Conservation (phyloP, 2,113 vertebrate species). For the Pseudonaja textilis region DNA sequence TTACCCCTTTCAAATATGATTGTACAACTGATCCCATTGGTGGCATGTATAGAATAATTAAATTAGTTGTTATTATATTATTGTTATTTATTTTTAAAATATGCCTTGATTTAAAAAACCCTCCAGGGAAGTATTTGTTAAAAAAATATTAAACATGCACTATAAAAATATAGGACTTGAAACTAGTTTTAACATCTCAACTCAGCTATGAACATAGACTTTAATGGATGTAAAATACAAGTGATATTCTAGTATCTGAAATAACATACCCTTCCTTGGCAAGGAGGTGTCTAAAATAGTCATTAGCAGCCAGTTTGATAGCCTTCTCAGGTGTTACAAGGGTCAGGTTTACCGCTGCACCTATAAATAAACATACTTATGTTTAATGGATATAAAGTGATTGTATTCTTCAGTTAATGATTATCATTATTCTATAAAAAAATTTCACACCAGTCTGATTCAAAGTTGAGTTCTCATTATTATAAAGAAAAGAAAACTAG, state of each 20-base stretch:
- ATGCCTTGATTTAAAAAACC: not conserved
- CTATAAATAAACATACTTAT: conserved; percentile 58
- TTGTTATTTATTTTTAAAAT: not conserved
- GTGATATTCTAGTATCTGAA: conserved; percentile 27
- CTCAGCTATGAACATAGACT: conserved; percentile 21
- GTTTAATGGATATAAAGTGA: not conserved
- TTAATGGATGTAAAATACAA: conserved; percentile 1
- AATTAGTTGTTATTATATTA: not conserved
- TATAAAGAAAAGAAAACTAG: not conserved
- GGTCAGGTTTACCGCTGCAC: conserved; percentile 78
- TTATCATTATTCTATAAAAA: not conserved
- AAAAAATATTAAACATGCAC: not conserved
- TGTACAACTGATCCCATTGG: not conserved
- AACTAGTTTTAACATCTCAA: not conserved
- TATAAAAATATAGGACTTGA: not conserved
- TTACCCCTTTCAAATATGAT: not conserved
- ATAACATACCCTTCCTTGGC: conserved; percentile 72
- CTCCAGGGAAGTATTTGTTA: not conserved
- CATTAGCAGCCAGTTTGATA: conserved; percentile 79
- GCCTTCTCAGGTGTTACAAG: conserved; percentile 81
- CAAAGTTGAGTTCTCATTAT: not conserved
- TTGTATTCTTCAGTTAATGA: not conserved
- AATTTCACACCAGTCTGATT: not conserved
- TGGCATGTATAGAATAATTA: not conserved
- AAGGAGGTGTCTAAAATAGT: conserved; percentile 75